Evolutionary conservation across 2,888 invertebrate species (phyloP).

Genomic region (Ormyrus nitidulus): DNA sequence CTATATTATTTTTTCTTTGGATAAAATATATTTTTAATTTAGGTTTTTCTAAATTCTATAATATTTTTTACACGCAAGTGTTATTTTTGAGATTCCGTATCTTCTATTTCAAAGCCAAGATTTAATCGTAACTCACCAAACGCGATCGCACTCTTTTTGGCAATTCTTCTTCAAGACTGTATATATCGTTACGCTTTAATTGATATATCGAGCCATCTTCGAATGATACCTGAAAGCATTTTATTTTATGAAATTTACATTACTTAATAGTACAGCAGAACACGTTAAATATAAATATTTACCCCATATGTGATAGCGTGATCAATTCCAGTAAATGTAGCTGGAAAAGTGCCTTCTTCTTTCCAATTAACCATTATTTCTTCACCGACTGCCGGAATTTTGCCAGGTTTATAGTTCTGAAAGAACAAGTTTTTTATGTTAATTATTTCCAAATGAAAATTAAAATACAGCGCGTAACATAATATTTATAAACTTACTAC

Average conservation of each 20-base stretch:
- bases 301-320: constrained; percentile 75
- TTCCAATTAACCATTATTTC: constrained; percentile 78
- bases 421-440: constrained; percentile 17
- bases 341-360: constrained; percentile 76
- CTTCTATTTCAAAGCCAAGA: constrained; percentile 56
- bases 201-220: constrained; percentile 76
- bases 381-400: constrained; percentile 75
- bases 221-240: constrained; percentile 75
- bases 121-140: constrained; percentile 74
- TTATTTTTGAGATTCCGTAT: constrained; percentile 43
- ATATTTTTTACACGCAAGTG: constrained; percentile 45
- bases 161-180: constrained; percentile 77
- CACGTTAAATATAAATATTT: constrained; percentile 20
- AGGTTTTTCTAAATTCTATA: constrained; percentile 41
- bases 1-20: constrained; percentile 9
- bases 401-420: constrained; percentile 68
- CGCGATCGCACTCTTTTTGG: constrained; percentile 78
- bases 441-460: constrained; percentile 2
- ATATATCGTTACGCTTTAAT: constrained; percentile 77
- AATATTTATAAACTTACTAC: constrained; percentile 71
- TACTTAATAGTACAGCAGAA: constrained; percentile 2
- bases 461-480: background rate
- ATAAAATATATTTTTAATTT: constrained; percentile 41
- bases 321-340: constrained; percentile 75
- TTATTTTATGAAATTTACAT: background rate